Conservation (phyloP, 2,888 invertebrate genomes). For the Sphecodes monilicornis region DNA sequence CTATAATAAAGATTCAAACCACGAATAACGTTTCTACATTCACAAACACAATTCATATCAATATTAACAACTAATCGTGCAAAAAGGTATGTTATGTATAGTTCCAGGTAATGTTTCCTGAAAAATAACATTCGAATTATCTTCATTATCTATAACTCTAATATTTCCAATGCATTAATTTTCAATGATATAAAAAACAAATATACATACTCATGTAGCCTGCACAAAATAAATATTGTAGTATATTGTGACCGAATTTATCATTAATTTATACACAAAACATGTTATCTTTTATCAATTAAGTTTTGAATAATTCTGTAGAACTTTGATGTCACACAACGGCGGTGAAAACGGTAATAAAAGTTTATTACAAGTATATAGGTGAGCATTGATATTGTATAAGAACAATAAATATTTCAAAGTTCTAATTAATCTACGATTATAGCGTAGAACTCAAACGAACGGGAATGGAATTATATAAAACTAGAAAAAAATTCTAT, state of each 20-base stretch:
- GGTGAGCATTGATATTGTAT: not conserved
- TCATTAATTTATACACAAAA: not conserved
- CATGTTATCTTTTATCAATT: not conserved
- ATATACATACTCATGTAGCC: not conserved
- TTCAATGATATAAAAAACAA: not conserved
- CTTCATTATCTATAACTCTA: not conserved
- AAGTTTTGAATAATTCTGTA: not conserved
- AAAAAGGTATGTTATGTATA: conserved; percentile 11
- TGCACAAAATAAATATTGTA: not conserved
- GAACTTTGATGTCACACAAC: not conserved
- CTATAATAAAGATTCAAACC: conserved; percentile 32
- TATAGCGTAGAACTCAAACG: conserved; percentile 32
- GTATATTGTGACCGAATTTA: not conserved
- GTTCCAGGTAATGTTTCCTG: not conserved
- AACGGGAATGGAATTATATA: conserved; percentile 17
- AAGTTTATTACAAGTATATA: conserved; percentile 12
- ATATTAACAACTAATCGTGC: not conserved
- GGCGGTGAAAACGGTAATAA: not conserved
- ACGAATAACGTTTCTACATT: conserved; percentile 26
- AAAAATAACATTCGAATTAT: not conserved
- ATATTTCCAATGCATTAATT: not conserved
- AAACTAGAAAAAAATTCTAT: conserved; percentile 31
- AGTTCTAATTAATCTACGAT: not conserved
- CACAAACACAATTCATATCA: not conserved
- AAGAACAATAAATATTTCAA: not conserved